These are phyloP conservation scores for Meteorus sp. DNA, from an alignment of 1,140 invertebrate species.

Conservation along the genomic window DNA sequence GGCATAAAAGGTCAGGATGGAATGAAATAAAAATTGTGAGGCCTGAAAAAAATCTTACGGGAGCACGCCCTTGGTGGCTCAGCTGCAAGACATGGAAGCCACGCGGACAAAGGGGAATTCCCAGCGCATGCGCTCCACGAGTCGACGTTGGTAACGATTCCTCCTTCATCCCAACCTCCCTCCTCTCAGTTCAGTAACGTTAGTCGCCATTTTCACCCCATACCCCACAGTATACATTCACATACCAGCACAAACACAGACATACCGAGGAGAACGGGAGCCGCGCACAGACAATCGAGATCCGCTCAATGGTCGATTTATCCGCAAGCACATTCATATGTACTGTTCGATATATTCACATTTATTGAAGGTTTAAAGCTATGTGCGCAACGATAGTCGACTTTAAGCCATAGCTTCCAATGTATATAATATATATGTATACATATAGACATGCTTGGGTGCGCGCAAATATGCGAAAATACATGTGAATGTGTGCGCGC, in stretches of 20 bases:
- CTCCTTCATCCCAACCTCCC: constrained; percentile 38
- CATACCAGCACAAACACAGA: constrained; percentile 10
- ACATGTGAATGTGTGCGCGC: constrained; percentile 18
- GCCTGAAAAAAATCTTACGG: constrained; percentile 43
- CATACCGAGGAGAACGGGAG: not conserved
- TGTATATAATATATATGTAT: too few relatives aligned
- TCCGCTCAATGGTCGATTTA: constrained; percentile 9
- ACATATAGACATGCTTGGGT: constrained; percentile 9
- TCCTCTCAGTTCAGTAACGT: constrained; percentile 30
- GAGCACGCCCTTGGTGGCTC: constrained; percentile 36
- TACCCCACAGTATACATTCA: not conserved
- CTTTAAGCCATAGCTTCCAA: not conserved
- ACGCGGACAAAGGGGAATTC: constrained; percentile 51
- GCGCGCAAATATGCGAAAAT: constrained; percentile 7
- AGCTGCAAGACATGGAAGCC: constrained; percentile 7
- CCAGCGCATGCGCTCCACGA: constrained; percentile 49
- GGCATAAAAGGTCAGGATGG: constrained; percentile 1
- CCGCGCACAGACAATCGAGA: constrained; percentile 1
- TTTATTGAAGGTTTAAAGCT: constrained; percentile 1
- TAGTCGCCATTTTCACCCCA: constrained; percentile 9
- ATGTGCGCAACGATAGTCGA: not conserved
- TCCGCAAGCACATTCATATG: not conserved
- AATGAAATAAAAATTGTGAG: constrained; percentile 47
- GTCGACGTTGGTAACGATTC: constrained; percentile 55
- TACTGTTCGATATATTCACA: not conserved